These are phyloP conservation scores for Diplogasteroides magnus DNA, from an alignment of 1,140 invertebrate species.

Conservation along the genomic window DNA sequence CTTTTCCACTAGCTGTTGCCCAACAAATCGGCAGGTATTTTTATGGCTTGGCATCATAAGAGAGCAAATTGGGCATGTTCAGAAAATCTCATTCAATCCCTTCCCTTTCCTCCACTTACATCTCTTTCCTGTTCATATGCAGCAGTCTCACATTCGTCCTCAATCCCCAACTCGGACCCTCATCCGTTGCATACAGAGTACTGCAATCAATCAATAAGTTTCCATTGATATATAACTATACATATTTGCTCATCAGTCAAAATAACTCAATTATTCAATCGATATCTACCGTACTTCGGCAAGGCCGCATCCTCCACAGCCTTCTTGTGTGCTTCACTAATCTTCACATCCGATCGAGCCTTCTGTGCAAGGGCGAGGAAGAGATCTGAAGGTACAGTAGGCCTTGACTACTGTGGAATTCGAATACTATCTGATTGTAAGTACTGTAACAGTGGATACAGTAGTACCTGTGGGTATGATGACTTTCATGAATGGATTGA, in stretches of 20 bases:
- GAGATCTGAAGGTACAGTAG: conserved; percentile 31
- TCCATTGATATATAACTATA: not conserved
- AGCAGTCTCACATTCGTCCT: conserved; percentile 35
- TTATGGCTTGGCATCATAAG: not conserved
- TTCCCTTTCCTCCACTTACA: conserved; percentile 20
- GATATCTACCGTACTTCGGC: conserved; percentile 20
- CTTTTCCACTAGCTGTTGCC: not conserved
- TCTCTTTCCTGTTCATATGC: conserved; percentile 30
- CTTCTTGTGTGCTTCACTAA: conserved; percentile 19
- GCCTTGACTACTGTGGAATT: conserved; percentile 1
- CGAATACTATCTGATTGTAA: not conserved
- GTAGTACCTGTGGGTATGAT: conserved; percentile 27
- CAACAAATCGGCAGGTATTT: not conserved
- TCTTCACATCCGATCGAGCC: conserved; percentile 7
- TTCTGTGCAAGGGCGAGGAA: conserved; percentile 36
- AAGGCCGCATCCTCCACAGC: conserved; percentile 29
- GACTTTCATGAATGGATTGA: conserved; percentile 65
- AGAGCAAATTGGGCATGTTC: not conserved
- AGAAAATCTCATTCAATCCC: not conserved
- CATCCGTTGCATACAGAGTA: conserved; percentile 41
- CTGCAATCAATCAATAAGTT: conserved; percentile 18
- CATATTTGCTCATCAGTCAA: not conserved
- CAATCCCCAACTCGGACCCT: conserved; percentile 35
- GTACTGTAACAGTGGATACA: not conserved
- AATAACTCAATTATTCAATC: not conserved